Evolutionary conservation across 2,797 vertebrate genomes (phyloP), one percentile per base, ranked within the genome.

Genomic region (Cephalopachus bancanus): DNA sequence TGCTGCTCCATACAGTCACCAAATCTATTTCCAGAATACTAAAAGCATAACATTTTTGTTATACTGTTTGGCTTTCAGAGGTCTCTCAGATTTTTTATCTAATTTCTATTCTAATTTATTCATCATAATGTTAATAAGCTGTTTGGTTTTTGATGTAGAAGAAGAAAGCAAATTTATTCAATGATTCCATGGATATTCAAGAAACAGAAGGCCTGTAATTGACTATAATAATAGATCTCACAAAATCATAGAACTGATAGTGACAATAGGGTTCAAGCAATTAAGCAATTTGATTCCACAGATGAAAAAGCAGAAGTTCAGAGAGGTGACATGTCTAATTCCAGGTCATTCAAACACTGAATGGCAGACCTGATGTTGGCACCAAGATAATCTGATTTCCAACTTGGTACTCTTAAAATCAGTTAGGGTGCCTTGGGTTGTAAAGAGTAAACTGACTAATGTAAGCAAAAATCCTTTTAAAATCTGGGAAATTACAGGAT

Each of bases 121-220:
- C 80, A 89, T 92, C 59, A 89, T 69, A 57, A 86, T 37, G 91
- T 71, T 88, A 93, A 89, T 88, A 93, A 91, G 28, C 44, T 96
- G 51, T 80, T 89, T 86, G 51, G 30, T 89, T 96, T 94, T 92
- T 71, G 74, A 71, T 78, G 26, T 28, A 83, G 67, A 69, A 88
- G 33, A 57, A 87, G 69, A 83, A 87, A 78, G 89, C 76, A 90
- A 95, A 92, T 94, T 26, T 90, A 96, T 74, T 94, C 90, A 95
- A 75, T 91, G 57, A 92, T 65, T 95, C 79, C 67, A 90, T 92
- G 72, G 75, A 83, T 97, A 97, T 80, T 94, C 60, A 91, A 89
- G 78, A 95, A 74, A 92, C 19, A 91, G 69, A 80, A 71, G 49
- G 78, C 26, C 93, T 91, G 2, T 93, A 96, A 97, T 64, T 95